Conservation (phyloP, 2,888 invertebrate genomes). For the Hanleya hanleyi region DNA sequence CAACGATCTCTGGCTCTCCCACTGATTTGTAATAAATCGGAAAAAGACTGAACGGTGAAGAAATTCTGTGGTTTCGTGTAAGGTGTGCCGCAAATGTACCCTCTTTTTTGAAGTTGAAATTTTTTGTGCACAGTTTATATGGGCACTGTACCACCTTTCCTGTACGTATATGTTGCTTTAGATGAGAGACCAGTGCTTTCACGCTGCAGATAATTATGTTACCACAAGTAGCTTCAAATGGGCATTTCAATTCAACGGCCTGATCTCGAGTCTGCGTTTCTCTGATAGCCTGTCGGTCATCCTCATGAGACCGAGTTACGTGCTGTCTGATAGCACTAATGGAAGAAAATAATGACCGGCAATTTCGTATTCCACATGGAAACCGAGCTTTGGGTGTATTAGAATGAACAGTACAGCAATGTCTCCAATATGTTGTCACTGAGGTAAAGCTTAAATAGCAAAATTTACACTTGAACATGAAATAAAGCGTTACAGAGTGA, state of each 20-base stretch:
- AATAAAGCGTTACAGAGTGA: no score
- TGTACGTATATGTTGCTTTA: neutral
- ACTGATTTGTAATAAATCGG: no score
- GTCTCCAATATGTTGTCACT: neutral
- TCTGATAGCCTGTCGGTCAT: neutral
- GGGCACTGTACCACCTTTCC: neutral
- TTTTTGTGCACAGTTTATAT: neutral
- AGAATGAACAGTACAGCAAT: neutral
- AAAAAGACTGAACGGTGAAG: no score
- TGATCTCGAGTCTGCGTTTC: neutral
- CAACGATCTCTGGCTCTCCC: no score
- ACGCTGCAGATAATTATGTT: neutral
- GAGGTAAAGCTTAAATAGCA: neutral
- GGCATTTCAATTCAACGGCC: neutral
- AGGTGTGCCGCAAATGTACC: neutral
- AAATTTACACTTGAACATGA: neutral
- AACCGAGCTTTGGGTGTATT: neutral
- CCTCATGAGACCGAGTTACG: neutral
- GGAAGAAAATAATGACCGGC: neutral
- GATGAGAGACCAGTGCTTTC: neutral
- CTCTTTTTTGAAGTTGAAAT: no score
- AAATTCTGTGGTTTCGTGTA: conserved; percentile 6
- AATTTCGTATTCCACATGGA: conserved; percentile 1
- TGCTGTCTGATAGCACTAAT: neutral
- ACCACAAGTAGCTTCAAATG: neutral